A percentile compares a stretch with the other conserved stretches of the same genome.
Conservation (phyloP, 1,140 invertebrate species). For the Olivierus martensii region DNA sequence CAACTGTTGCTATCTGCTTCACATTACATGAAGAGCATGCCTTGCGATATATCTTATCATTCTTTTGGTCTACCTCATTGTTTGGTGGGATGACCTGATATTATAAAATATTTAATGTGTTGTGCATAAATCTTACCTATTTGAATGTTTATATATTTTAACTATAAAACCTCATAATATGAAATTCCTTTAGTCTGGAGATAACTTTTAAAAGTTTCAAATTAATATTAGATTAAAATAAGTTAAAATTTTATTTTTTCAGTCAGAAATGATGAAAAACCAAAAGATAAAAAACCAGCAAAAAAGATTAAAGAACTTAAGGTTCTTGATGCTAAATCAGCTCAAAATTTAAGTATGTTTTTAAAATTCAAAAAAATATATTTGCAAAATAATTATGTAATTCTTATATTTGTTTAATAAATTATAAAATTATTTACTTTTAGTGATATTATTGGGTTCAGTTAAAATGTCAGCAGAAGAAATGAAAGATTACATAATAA, state of each 20-base stretch:
- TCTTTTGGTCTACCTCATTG: too few relatives aligned
- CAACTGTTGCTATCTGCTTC: too few relatives aligned
- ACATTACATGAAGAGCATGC: too few relatives aligned
- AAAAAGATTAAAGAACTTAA: conserved; percentile 85
- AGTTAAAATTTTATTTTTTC: background rate
- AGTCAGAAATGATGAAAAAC: conserved; percentile 19
- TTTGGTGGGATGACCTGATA: too few relatives aligned
- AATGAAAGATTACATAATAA: conserved; percentile 65
- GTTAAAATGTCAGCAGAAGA: conserved; percentile 77
- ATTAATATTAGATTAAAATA: background rate
- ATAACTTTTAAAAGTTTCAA: too few relatives aligned
- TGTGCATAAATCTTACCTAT: too few relatives aligned
- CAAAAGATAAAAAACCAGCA: conserved; percentile 48
- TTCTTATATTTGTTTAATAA: background rate
- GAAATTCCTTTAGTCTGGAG: too few relatives aligned
- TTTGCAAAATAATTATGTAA: background rate
- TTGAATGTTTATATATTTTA: too few relatives aligned
- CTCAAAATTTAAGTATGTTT: conserved; percentile 69
- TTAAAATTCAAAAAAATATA: background rate
- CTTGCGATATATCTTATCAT: too few relatives aligned
- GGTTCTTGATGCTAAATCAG: conserved; percentile 80
- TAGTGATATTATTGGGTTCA: conserved; percentile 68
- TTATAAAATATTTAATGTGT: too few relatives aligned
- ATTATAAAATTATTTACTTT: conserved; percentile 9
- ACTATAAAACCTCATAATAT: too few relatives aligned